Conservation (phyloP, 2,797 vertebrate genomes). For the Paguma larvata region DNA sequence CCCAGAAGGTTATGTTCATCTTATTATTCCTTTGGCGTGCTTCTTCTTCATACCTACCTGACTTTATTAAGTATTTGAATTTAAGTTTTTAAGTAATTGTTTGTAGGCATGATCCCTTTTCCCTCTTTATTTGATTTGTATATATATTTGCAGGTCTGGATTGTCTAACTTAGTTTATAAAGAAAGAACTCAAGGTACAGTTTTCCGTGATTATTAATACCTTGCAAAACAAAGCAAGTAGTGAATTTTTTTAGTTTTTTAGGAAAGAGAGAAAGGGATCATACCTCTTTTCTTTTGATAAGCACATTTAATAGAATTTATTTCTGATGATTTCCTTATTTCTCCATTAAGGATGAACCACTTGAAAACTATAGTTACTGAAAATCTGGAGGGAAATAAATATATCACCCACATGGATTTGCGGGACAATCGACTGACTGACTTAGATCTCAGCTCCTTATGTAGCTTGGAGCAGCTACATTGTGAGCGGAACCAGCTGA, state of each 20-base stretch:
- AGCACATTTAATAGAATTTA: constrained; percentile 9
- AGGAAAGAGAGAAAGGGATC: neutral
- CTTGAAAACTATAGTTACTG: constrained; percentile 90
- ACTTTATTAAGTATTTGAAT: neutral
- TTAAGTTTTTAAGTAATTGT: neutral
- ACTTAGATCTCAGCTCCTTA: constrained; percentile 94
- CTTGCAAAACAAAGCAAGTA: constrained; percentile 54
- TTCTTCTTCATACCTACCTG: neutral
- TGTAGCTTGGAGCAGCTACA: constrained; percentile 95
- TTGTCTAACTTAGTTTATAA: constrained; percentile 38
- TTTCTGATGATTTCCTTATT: constrained; percentile 73
- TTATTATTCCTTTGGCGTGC: neutral
- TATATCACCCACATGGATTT: constrained; percentile 95
- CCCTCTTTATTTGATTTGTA: constrained; percentile 45
- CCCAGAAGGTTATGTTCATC: neutral
- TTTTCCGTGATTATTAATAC: constrained; percentile 63
- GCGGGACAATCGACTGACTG: constrained; percentile 94
- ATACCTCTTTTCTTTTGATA: constrained; percentile 47
- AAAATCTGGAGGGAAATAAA: constrained; percentile 91
- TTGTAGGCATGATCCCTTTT: neutral
- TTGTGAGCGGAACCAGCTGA: constrained; percentile 96
- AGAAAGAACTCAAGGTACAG: neutral
- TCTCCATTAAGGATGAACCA: constrained; percentile 93
- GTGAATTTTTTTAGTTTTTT: constrained; percentile 49
- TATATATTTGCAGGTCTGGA: constrained; percentile 30